Evolutionary conservation across 64 coral and sea anemone species (phyloP).

Genomic region (Orbicella faveolata): DNA sequence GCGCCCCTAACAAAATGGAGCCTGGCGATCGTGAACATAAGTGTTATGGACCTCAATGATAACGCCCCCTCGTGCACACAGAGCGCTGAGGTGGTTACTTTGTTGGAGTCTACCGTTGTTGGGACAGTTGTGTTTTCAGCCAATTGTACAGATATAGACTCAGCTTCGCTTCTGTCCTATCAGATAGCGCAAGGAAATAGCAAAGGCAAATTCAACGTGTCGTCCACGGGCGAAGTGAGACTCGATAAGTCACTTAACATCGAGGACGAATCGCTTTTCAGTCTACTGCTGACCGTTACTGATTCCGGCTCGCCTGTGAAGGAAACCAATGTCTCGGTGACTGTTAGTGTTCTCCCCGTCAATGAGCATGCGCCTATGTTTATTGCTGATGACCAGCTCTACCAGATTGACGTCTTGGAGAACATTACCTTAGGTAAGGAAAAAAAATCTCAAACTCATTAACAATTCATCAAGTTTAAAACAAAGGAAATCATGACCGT

Average conservation of each 20-base stretch:
- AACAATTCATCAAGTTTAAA: too few relatives aligned
- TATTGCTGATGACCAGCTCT: constrained; percentile 29
- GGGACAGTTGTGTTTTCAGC: constrained; percentile 34
- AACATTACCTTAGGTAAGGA: constrained; percentile 56
- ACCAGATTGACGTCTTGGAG: constrained; percentile 52
- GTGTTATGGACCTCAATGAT: constrained; percentile 48
- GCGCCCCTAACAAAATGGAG: constrained; percentile 44
- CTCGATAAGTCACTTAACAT: constrained; percentile 29
- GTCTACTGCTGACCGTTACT: constrained; percentile 34
- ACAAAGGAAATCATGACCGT: too few relatives aligned
- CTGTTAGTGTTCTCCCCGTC: constrained; percentile 34
- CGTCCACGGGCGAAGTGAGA: constrained; percentile 26
- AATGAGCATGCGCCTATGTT: constrained; percentile 60
- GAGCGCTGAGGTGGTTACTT: constrained; percentile 4
- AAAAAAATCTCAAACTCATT: background rate
- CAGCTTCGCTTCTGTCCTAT: constrained; percentile 27
- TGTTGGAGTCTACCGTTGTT: constrained; percentile 50
- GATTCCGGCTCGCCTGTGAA: constrained; percentile 48
- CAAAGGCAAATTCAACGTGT: constrained; percentile 52
- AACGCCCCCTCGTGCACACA: constrained; percentile 30
- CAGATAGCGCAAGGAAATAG: constrained; percentile 41
- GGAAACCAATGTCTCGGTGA: constrained; percentile 18
- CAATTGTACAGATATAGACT: constrained; percentile 54
- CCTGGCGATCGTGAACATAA: constrained; percentile 36
- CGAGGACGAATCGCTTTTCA: constrained; percentile 35